phyloP scores from a whole-genome alignment of 2,888 invertebrate species.

The Charanyca ferruginea region DNA sequence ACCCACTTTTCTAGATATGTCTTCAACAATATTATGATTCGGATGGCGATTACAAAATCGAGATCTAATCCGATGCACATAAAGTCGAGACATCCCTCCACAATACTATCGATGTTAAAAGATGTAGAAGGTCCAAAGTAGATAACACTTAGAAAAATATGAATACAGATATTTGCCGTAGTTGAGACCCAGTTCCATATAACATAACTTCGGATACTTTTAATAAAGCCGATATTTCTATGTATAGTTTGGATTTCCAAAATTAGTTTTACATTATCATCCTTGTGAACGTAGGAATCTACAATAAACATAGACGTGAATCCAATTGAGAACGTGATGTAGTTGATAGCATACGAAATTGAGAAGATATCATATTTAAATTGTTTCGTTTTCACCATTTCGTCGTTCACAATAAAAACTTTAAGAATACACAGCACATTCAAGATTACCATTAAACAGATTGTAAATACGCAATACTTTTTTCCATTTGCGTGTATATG shows the following conservation, averaged over 20 bases:
- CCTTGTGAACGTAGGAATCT: background rate
- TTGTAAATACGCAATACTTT: background rate
- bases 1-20: constrained; percentile 8
- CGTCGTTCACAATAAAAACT: background rate
- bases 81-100: background rate
- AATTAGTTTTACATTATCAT: constrained; percentile 9
- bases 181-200: constrained; percentile 15
- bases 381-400: background rate
- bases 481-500: constrained; percentile 21
- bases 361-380: background rate
- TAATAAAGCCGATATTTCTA: background rate
- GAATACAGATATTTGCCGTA: background rate
- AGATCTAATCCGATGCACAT: background rate
- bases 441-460: background rate
- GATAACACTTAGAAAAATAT: background rate
- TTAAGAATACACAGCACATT: background rate
- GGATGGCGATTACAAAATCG: constrained; percentile 1
- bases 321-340: background rate
- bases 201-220: background rate
- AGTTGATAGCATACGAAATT: background rate
- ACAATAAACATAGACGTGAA: constrained; percentile 1
- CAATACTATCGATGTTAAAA: background rate
- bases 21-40: constrained; percentile 10
- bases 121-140: background rate
- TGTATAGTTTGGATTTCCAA: constrained; percentile 12